Conservation (phyloP, 1,140 invertebrate genomes). For the Melanaphis sacchari region DNA sequence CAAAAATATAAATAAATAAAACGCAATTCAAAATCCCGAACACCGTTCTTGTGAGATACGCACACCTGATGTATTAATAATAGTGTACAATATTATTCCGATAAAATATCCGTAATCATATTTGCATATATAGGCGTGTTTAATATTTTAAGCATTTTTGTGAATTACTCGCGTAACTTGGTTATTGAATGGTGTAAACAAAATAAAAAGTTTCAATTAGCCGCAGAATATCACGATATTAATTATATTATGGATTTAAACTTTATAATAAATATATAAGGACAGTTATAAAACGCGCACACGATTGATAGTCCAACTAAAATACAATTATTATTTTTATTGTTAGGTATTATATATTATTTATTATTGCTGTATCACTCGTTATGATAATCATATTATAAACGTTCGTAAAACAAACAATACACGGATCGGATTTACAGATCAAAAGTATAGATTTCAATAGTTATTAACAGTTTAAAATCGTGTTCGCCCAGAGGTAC, state of each 20-base stretch:
- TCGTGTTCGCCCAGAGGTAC: not conserved
- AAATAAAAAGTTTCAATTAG: not conserved
- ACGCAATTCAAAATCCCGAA: not conserved
- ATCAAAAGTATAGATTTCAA: not conserved
- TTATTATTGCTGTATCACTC: not conserved
- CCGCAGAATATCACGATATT: not conserved
- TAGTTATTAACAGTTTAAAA: not conserved
- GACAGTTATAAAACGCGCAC: not conserved
- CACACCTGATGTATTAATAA: too few relatives aligned
- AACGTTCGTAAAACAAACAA: not conserved
- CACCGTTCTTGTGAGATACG: too few relatives aligned
- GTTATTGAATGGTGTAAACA: not conserved
- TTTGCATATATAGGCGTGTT: too few relatives aligned
- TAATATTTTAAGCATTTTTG: not conserved
- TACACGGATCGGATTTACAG: not conserved
- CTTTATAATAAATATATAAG: too few relatives aligned
- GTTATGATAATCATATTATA: not conserved
- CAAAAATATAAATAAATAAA: not conserved
- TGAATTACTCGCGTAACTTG: not conserved
- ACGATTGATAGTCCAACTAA: not conserved
- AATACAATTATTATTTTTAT: too few relatives aligned
- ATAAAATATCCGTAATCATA: too few relatives aligned
- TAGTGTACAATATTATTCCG: too few relatives aligned
- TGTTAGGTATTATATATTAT: not conserved
- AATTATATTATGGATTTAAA: not conserved